Conservation (phyloP, 2,888 invertebrate species). For the Rhogogaster chlorosoma region DNA sequence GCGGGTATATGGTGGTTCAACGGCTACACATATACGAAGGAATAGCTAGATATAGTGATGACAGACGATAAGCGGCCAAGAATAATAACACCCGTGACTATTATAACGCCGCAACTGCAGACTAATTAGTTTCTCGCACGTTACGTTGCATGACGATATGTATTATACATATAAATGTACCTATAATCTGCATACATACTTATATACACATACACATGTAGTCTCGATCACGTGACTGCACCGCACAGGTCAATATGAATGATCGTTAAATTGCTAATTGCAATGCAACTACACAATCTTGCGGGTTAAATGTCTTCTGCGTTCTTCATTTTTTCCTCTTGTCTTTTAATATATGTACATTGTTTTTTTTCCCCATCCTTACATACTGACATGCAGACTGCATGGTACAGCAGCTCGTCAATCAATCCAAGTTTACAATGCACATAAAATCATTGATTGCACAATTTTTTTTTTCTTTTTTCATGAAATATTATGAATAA, state of each 20-base stretch:
- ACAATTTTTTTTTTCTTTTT: not conserved
- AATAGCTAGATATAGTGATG: conserved; percentile 6
- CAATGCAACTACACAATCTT: not conserved
- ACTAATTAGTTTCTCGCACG: conserved; percentile 25
- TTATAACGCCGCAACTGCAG: not conserved
- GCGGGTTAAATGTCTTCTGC: not conserved
- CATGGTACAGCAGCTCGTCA: not conserved
- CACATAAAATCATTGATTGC: not conserved
- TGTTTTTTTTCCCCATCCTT: not conserved
- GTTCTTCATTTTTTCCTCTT: not conserved
- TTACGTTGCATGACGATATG: not conserved
- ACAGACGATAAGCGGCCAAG: conserved; percentile 21
- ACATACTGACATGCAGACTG: not conserved
- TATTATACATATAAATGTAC: not conserved
- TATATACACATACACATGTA: not conserved
- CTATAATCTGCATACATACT: not conserved
- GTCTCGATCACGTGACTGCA: not conserved
- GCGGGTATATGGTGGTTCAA: not conserved
- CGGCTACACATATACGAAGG: not conserved
- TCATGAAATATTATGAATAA: not conserved
- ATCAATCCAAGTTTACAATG: not conserved
- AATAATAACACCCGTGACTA: not conserved
- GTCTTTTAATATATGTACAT: not conserved
- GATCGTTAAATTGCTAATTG: not conserved
- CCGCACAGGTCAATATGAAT: not conserved